Evolutionary conservation across 2,797 vertebrate species (phyloP).

Genomic region (Alosa sapidissima): DNA sequence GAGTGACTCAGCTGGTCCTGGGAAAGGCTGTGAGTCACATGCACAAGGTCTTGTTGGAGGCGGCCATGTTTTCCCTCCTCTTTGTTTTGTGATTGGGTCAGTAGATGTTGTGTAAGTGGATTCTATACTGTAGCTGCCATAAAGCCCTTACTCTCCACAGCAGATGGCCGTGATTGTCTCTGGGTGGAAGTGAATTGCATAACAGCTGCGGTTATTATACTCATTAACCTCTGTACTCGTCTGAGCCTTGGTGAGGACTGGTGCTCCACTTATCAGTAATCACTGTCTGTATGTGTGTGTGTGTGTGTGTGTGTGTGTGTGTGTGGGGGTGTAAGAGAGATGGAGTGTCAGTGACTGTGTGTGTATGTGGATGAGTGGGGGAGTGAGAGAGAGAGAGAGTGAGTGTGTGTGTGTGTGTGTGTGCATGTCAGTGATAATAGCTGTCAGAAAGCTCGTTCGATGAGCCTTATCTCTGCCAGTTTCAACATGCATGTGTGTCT

Average conservation of each 20-base stretch:
- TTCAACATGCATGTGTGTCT: not conserved
- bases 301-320: not conserved
- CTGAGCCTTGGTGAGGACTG: not conserved
- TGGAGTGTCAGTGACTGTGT: not conserved
- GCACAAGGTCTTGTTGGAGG: not conserved
- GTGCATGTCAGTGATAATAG: slow-evolving; percentile 6
- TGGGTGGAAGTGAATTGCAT: slow-evolving; percentile 19
- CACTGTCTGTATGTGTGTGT: slow-evolving; percentile 10
- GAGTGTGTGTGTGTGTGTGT: not conserved
- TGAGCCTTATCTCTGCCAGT: not conserved
- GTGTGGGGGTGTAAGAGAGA: not conserved
- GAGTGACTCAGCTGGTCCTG: not conserved
- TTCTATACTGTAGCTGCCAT: slow-evolving; percentile 17
- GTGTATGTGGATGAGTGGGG: not conserved
- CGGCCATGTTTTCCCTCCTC: not conserved
- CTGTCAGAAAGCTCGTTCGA: not conserved
- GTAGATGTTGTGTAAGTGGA: slow-evolving; percentile 17
- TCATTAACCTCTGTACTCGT: slow-evolving; percentile 23
- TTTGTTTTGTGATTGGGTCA: slow-evolving; percentile 20
- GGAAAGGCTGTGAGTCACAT: not conserved
- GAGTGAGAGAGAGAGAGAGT: not conserved
- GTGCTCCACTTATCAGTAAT: slow-evolving; percentile 20
- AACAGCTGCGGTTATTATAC: slow-evolving; percentile 14
- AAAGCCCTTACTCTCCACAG: not conserved
- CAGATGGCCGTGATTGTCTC: slow-evolving; percentile 19